These are phyloP conservation scores for Eilema griseolum DNA, from an alignment of 2,888 invertebrate genomes.

Conservation along the genomic window DNA sequence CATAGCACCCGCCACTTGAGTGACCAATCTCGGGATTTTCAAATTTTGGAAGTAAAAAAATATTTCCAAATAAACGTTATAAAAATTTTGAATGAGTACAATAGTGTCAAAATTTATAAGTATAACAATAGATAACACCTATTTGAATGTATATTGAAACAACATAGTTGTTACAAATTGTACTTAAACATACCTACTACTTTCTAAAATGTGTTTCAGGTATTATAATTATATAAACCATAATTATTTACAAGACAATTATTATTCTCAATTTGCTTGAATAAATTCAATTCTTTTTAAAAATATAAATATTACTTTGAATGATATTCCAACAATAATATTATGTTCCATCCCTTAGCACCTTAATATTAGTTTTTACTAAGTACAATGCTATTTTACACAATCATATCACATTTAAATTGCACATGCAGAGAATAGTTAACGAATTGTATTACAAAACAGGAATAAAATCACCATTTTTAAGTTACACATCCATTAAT, in stretches of 20 bases:
- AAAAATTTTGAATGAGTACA: constrained; percentile 35
- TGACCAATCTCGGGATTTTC: constrained; percentile 14
- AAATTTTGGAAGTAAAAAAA: constrained; percentile 26
- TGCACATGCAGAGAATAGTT: constrained; percentile 78
- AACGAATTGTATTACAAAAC: constrained; percentile 42
- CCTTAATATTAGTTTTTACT: constrained; percentile 73
- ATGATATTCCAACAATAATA: constrained; percentile 63
- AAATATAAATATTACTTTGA: constrained; percentile 58
- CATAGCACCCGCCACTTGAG: constrained; percentile 40
- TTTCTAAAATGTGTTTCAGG: constrained; percentile 56
- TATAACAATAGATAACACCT: constrained; percentile 41
- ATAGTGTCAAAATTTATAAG: constrained; percentile 39
- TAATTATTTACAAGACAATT: constrained; percentile 50
- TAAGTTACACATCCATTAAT: constrained; percentile 52
- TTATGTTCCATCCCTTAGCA: constrained; percentile 77
- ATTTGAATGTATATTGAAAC: constrained; percentile 56
- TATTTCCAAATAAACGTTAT: constrained; percentile 36
- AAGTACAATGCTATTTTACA: constrained; percentile 65
- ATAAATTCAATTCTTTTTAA: constrained; percentile 51
- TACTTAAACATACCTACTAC: constrained; percentile 80
- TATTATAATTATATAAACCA: constrained; percentile 38
- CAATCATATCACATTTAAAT: constrained; percentile 83
- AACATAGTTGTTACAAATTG: constrained; percentile 84
- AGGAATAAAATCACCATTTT: constrained; percentile 55
- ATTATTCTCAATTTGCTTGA: constrained; percentile 51